Evolutionary conservation across 2,888 invertebrate species (phyloP), one percentile per base, ranked within the genome.

Genomic region (Nasonovia ribisnigri): DNA sequence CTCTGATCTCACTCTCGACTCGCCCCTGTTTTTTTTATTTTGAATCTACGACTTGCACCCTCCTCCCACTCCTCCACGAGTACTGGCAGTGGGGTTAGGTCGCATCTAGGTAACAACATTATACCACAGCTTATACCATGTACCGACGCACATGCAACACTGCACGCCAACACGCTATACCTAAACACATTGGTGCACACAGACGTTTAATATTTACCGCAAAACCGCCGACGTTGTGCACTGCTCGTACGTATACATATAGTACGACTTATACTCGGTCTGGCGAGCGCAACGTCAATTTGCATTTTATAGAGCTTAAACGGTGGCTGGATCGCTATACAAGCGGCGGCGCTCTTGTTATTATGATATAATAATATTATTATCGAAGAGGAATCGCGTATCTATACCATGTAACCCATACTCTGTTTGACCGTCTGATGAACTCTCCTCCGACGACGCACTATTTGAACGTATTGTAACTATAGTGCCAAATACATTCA

Each of bases 231-330:
- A 48, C 77, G 77, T 77, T 36, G 77, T 24, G 36, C 77, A 24
- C 57, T 54, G 54, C 67, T n/a, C n/a, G n/a, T 67, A 77, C 0
- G n/a, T n/a, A 67, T 1, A 29, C 13, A 43, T 3, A 48, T n/a
- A 54, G 57, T 26, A 8, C 88, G 57, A 88, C 43, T 88, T 88
- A 57, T 88, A 57, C 57, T 29, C 54, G 57, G 88, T 88, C 88
- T 88, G 88, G 42, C 88, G 54, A 88, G 36, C 36, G 24, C 24
- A 29, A 54, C 29, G 57, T 42, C 88, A 26, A 57, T 57, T 88
- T 88, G 54, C 88, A 88, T 88, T 88, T 88, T 57, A 57, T 57
- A 88, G 42, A 88, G 42, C 51, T 88, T 88, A 88, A 51, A 54
- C 42, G 24, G 88, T 42, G 29, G 86, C 46, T 46, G 46, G 13